Conservation (phyloP, 2,888 invertebrate species). For the Ophraella communa region DNA sequence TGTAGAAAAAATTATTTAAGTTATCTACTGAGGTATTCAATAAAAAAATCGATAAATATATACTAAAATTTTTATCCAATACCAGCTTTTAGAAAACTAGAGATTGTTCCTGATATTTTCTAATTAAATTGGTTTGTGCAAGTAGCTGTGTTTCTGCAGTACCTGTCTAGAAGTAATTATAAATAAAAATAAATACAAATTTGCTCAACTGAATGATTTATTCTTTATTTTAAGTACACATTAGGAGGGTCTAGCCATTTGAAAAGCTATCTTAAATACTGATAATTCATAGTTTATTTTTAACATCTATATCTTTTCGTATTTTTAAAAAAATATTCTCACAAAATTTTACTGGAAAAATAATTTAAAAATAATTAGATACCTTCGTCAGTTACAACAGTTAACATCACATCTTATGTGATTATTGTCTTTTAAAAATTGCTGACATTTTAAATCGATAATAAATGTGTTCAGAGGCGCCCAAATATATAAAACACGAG, state of each 20-base stretch:
- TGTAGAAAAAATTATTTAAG: too few species aligned
- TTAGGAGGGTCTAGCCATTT: constrained; percentile 61
- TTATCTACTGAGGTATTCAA: too few species aligned
- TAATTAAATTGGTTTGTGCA: too few species aligned
- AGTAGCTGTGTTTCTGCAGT: too few species aligned
- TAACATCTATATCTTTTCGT: constrained; percentile 53
- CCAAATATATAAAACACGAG: neutral
- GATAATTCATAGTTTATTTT: constrained; percentile 60
- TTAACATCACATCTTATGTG: constrained; percentile 25
- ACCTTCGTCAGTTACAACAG: neutral
- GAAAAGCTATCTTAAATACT: constrained; percentile 62
- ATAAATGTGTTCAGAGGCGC: neutral
- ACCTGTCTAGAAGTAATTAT: too few species aligned
- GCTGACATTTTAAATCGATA: neutral
- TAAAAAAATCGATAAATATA: too few species aligned
- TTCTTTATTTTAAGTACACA: constrained; percentile 58
- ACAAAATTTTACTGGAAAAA: constrained; percentile 38
- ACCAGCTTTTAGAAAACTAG: too few species aligned
- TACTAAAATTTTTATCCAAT: too few species aligned
- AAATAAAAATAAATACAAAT: constrained; percentile 34
- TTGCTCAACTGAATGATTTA: constrained; percentile 55
- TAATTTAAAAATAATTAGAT: constrained; percentile 12
- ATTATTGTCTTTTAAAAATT: constrained; percentile 37
- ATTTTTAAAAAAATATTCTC: constrained; percentile 46
- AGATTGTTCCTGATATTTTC: too few species aligned